These are phyloP conservation scores for Stenodera caucasica DNA, from an alignment of 2,888 invertebrate species.

Conservation along the genomic window DNA sequence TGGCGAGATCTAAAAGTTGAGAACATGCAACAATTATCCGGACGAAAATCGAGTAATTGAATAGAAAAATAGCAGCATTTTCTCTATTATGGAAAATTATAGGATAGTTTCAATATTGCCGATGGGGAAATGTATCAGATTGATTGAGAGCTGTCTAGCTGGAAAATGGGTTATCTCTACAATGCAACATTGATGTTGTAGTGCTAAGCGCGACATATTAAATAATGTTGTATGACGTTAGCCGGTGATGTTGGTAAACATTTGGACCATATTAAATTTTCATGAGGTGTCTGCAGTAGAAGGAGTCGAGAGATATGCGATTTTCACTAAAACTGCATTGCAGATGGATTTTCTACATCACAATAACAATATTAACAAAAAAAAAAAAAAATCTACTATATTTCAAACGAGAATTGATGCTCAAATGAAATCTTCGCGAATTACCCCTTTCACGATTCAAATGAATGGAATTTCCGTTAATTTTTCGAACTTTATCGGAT, in stretches of 20 bases:
- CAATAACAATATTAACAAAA: conserved; percentile 3
- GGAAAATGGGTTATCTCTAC: neutral
- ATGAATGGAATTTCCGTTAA: neutral
- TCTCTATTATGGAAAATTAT: neutral
- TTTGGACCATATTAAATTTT: conserved; percentile 32
- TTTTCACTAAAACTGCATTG: conserved; percentile 31
- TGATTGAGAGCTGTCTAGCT: neutral
- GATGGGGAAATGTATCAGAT: neutral
- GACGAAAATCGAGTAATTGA: too few species aligned
- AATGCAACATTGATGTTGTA: conserved; percentile 7
- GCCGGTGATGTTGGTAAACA: conserved; percentile 28
- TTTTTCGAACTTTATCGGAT: neutral
- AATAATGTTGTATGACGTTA: conserved; percentile 23
- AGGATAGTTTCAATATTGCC: neutral
- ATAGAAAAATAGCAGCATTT: too few species aligned
- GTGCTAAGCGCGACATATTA: conserved; percentile 21
- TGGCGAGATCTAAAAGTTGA: too few species aligned
- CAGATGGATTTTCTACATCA: conserved; percentile 27
- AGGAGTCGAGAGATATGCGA: conserved; percentile 24
- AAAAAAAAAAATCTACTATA: conserved; percentile 27
- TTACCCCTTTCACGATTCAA: neutral
- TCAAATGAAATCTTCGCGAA: neutral
- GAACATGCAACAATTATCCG: too few species aligned
- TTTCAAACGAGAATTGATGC: too few species aligned
- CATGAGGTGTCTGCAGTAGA: conserved; percentile 29